A percentile compares a stretch with the other conserved stretches of the same genome.
Evolutionary conservation across 2,113 vertebrate species (phyloP).

Genomic region (Pelodiscus sinensis): DNA sequence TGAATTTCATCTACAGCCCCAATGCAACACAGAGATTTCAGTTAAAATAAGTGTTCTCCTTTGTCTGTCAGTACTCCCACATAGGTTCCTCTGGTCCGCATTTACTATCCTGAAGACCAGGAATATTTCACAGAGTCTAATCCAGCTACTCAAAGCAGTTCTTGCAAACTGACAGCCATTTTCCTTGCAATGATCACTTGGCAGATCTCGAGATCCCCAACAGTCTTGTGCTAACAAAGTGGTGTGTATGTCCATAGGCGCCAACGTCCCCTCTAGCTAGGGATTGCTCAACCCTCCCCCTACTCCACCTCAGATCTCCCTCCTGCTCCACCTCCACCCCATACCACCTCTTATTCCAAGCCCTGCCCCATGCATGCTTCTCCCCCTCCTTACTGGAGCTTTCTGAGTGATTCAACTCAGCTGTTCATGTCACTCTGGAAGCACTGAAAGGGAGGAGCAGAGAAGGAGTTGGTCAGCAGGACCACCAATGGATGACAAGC

Average conservation of each 20-base stretch:
- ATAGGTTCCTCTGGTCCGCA: not conserved
- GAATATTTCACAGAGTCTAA: not conserved
- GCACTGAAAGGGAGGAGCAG: too few relatives aligned
- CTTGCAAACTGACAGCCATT: not conserved
- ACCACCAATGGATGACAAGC: too few relatives aligned
- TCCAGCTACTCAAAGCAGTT: not conserved
- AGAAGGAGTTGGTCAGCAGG: too few relatives aligned
- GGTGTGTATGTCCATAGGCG: not conserved
- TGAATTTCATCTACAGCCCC: not conserved
- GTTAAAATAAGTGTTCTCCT: not conserved
- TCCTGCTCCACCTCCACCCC: too few relatives aligned
- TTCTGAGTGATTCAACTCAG: too few relatives aligned
- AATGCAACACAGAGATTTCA: not conserved
- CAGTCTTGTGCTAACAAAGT: not conserved
- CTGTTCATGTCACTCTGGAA: too few relatives aligned
- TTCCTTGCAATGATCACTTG: not conserved
- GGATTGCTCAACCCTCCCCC: too few relatives aligned
- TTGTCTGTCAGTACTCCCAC: not conserved
- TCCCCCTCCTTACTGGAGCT: too few relatives aligned
- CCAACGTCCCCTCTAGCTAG: too few relatives aligned
- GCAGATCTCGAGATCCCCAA: fast-evolving
- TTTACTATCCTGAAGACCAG: not conserved
- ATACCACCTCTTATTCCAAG: too few relatives aligned
- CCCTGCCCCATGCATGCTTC: too few relatives aligned
- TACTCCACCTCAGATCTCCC: too few relatives aligned